These are phyloP conservation scores for Netelia fuscicornis DNA, from an alignment of 2,888 invertebrate genomes.

Conservation along the genomic window DNA sequence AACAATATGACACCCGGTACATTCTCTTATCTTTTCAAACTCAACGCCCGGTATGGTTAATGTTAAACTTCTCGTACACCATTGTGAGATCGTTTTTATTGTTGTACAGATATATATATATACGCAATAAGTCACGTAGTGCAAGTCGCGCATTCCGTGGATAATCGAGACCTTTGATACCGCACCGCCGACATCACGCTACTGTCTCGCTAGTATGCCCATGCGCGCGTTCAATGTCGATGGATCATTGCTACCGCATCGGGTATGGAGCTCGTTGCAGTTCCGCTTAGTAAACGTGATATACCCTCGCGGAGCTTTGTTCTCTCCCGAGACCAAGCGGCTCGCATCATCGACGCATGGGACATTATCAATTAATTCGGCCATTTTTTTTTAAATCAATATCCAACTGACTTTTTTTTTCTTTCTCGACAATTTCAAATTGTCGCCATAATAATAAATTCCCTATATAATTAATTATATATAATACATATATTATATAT, in stretches of 20 bases:
- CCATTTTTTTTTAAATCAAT: too few species aligned
- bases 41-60: too few species aligned
- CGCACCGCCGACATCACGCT: constrained; percentile 27
- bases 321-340: constrained; percentile 2
- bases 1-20: too few species aligned
- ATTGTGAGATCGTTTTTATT: too few species aligned
- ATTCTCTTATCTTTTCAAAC: too few species aligned
- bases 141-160: constrained; percentile 46
- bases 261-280: constrained; percentile 1
- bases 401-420: too few species aligned
- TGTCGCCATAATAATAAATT: too few species aligned
- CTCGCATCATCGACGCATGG: not conserved
- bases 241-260: constrained; percentile 29
- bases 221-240: constrained; percentile 51
- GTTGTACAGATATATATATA: not conserved
- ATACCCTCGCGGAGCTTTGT: constrained; percentile 49
- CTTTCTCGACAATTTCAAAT: too few species aligned
- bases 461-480: too few species aligned
- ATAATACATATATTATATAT: too few species aligned
- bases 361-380: not conserved
- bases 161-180: constrained; percentile 60
- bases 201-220: not conserved
- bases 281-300: constrained; percentile 45
- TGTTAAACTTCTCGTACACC: too few species aligned
- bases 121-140: constrained; percentile 2